Conservation (phyloP, 2,113 vertebrate genomes). For the Pterocles orientalis region DNA sequence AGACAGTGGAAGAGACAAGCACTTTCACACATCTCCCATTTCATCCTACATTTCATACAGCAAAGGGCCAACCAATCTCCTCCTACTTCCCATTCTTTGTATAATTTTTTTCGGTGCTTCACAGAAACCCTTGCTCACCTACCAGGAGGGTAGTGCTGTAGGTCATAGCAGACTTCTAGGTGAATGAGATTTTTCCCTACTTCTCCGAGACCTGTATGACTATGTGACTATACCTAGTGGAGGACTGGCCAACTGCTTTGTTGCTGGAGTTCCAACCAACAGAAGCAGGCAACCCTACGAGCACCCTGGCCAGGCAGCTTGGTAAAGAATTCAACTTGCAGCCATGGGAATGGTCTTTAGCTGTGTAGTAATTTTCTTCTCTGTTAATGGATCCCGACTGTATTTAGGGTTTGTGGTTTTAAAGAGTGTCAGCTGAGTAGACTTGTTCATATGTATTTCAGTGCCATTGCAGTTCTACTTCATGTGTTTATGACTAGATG, state of each 20-base stretch:
- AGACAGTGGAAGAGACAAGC: not conserved
- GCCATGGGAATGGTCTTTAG: not conserved
- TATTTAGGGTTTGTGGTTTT: not conserved
- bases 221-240: not conserved
- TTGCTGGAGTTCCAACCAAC: not conserved
- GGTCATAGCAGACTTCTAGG: not conserved
- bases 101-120: not conserved
- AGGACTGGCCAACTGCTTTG: not conserved
- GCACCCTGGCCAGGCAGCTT: not conserved
- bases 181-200: not conserved
- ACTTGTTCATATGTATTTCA: not conserved
- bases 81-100: not conserved
- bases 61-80: not conserved
- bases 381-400: not conserved
- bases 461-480: not conserved
- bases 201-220: not conserved
- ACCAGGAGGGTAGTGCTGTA: not conserved
- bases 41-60: not conserved
- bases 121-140: not conserved
- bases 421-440: not conserved
- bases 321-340: not conserved
- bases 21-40: not conserved
- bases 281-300: not conserved
- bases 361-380: not conserved
- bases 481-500: not conserved